These are phyloP conservation scores for Phthorimaea operculella DNA, from an alignment of 1,140 invertebrate species.

Conservation along the genomic window DNA sequence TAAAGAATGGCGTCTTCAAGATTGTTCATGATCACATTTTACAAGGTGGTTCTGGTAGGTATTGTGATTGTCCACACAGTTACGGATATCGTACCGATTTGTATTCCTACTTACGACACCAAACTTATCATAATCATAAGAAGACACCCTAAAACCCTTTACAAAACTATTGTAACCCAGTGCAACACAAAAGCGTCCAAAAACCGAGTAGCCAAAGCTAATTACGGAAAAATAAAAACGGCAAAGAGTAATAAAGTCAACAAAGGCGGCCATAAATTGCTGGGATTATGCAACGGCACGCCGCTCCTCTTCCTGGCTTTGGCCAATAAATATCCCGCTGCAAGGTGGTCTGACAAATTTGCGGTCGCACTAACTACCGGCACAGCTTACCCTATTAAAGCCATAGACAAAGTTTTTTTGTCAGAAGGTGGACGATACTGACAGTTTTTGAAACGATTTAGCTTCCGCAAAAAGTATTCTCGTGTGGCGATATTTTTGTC, in stretches of 20 bases:
- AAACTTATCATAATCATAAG: no score
- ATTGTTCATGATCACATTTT: no score
- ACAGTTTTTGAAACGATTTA: no score
- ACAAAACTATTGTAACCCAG: not conserved
- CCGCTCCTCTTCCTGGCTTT: conserved; percentile 53
- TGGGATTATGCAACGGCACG: conserved; percentile 59
- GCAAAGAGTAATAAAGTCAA: conserved; percentile 39
- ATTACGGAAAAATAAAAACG: conserved; percentile 25
- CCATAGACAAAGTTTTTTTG: conserved; percentile 27
- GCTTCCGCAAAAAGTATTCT: no score
- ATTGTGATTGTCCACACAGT: no score
- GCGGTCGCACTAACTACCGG: conserved; percentile 52
- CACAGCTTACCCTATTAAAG: conserved; percentile 39
- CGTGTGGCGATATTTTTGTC: no score
- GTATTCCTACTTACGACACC: no score
- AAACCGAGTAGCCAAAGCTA: conserved; percentile 15
- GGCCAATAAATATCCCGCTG: conserved; percentile 55
- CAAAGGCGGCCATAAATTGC: conserved; percentile 56
- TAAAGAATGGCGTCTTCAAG: no score
- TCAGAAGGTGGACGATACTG: not conserved
- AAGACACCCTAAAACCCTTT: not conserved
- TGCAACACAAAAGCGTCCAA: not conserved
- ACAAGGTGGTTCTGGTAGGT: no score
- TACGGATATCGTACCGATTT: no score
- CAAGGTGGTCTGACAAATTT: conserved; percentile 66